Base-by-base conservation (phyloP, 2,797 vertebrate genomes). In the Simalia tracyae region DNA sequence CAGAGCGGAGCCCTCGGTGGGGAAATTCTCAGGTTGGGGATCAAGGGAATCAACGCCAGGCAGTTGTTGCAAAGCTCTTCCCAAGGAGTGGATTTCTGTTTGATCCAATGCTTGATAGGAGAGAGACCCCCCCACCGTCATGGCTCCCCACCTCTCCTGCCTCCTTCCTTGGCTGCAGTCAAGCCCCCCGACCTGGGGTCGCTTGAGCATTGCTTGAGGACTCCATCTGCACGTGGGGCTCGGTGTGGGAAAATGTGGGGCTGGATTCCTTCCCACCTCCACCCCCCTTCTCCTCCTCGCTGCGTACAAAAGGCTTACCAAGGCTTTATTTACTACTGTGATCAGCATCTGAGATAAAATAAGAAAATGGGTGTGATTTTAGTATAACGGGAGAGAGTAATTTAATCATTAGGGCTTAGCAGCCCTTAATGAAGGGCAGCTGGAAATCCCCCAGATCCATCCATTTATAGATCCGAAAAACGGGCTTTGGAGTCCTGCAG, bases 51-150 rank as follows among this genome's bases (percentile, higher is more conserved):
- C 64, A 5, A 1, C 19, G 5, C 19, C 19, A 19, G 60, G 19
- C 2, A 5, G n/a, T 5, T 12, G 11, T 6, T 5, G 5, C 28
- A n/a, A 68, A 36, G 14, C 31, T 5, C 36, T 36, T 36, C 31
- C 72, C 31, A 9, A 19, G 76, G 4, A 4, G 46, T 2, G 24
- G 15, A 2, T 36, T 72, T 68, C 31, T 6, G 0, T 72, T 15
- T 36, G 14, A 3, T 15, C 68, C 15, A 17, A 42, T 8, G 68
- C 31, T 76, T 31, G 17, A n/a, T 9, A 54, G 50, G 50, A 28
- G 36, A 12, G 11, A 6, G 46, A 8, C 9, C 76, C 1, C 0
- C 2, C 4, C 22, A 0, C 22, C 22, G 4, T 26, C 46, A 14
- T 3, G 5, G 2, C 84, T 46, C 11, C 24, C 19, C 5, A 24